Evolutionary conservation across 2,888 invertebrate species (phyloP), one percentile per base, ranked within the genome.

Genomic region (Drosophila bunnanda): DNA sequence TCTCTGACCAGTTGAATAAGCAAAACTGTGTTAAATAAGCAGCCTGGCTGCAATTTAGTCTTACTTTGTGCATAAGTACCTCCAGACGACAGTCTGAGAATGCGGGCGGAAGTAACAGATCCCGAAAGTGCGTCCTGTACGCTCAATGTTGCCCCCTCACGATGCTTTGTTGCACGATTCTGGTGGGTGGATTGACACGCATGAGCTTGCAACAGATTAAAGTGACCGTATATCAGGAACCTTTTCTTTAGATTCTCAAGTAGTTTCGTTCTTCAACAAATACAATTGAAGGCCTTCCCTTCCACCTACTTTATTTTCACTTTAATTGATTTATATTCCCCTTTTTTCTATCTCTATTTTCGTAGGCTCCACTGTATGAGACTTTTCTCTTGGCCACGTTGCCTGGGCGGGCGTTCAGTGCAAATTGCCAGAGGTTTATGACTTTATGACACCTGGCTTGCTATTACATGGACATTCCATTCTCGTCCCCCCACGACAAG

Each of bases 401-500:
- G 78, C 80, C 55, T 60, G 76, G 78, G 38, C 50, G 43, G 43
- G 43, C 39, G 66, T 75, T 73, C 80, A 43, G 50, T 39, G 15
- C 67, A 46, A 54, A 55, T 66, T 55, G 67, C 67, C 50, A 43
- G 41, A 82, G 79, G 76, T 82, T 83, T 83, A 78, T 78, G 84
- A 79, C 82, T 82, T 78, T 83, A 83, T 78, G 84, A 78, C 80
- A 80, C 83, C 81, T 80, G 79, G 79, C 70, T 32, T 56, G 71
- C 61, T 48, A 62, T 72, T 62, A 71, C 60, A 66, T 74, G 75
- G 60, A 75, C 75, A 74, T 74, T 74, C 74, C 75, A 65, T 58
- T 73, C 74, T 67, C 39, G 58, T 52, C 39, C 58, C 67, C 66
- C 67, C 67, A 54, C 66, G 65, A 62, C 62, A 41, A 48, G 22